These are phyloP conservation scores for Caracal caracal DNA, from an alignment of 2,113 vertebrate species.

Conservation along the genomic window DNA sequence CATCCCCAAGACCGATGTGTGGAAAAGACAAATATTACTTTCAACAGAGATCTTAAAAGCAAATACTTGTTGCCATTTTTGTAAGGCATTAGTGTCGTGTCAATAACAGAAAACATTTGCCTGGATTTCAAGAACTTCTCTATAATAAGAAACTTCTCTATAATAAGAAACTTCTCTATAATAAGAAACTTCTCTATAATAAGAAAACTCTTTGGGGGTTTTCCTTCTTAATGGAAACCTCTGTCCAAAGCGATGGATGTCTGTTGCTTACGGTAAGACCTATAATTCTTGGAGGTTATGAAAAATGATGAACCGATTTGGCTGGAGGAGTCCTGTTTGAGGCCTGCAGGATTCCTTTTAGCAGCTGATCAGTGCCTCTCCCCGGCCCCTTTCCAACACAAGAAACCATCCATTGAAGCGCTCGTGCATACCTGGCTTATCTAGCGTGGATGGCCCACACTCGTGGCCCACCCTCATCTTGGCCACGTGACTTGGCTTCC, in stretches of 20 bases:
- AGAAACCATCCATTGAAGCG: fast-evolving
- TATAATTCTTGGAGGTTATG: background rate
- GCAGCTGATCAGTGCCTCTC: background rate
- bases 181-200: background rate
- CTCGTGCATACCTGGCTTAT: fast-evolving
- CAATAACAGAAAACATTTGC: constrained; percentile 12
- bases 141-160: constrained; percentile 16
- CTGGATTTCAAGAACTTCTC: constrained; percentile 10
- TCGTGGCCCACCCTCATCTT: background rate
- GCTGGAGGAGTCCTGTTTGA: background rate
- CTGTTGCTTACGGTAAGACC: background rate
- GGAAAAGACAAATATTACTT: constrained; percentile 5
- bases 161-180: background rate
- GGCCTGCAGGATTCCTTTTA: background rate
- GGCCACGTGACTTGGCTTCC: background rate
- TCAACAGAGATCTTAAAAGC: background rate
- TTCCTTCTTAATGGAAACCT: background rate
- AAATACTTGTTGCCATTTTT: background rate
- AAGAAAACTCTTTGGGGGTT: background rate
- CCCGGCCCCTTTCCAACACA: background rate
- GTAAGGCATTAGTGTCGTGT: background rate
- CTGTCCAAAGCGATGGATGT: background rate
- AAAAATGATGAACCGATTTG: background rate
- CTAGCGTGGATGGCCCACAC: fast-evolving
- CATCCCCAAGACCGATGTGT: background rate